Percentiles rank a stretch among this genome's conserved stretches.
phyloP scores from a whole-genome alignment of 2,113 vertebrate genomes.

The Myxocyprinus asiaticus region DNA sequence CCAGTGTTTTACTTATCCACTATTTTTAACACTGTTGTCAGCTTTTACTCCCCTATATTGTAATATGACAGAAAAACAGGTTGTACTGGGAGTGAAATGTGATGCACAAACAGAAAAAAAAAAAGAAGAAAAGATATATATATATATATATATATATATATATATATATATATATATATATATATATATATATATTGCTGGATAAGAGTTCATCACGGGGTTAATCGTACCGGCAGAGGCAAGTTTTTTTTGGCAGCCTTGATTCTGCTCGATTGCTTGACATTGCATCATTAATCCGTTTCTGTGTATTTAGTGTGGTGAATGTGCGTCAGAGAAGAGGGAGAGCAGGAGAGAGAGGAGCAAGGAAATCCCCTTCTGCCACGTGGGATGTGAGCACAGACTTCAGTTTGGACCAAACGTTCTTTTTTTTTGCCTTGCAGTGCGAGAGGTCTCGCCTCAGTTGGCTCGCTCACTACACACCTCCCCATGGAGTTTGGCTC shows the following conservation, averaged over 20 bases:
- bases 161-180: too few relatives aligned
- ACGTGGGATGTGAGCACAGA: conserved; percentile 42
- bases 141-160: too few relatives aligned
- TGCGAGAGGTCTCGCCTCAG: neutral
- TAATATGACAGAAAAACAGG: too few relatives aligned
- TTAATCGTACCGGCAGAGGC: conserved; percentile 30
- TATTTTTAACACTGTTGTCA: too few relatives aligned
- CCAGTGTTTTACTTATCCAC: too few relatives aligned
- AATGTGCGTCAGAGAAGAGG: conserved; percentile 26
- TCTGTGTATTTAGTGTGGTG: neutral
- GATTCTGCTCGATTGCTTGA: conserved; percentile 44
- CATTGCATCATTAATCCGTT: conserved; percentile 54
- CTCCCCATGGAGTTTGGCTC: neutral
- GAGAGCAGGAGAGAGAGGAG: neutral
- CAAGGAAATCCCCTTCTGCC: conserved; percentile 53
- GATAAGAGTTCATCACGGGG: conserved; percentile 26
- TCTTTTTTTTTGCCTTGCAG: neutral
- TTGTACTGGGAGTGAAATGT: too few relatives aligned
- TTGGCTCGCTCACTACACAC: conserved; percentile 1
- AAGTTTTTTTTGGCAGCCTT: conserved; percentile 19
- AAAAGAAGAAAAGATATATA: too few relatives aligned
- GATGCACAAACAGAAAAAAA: too few relatives aligned
- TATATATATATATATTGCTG: conserved; percentile 4
- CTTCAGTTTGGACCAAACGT: conserved; percentile 22
- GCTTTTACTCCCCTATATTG: too few relatives aligned